A percentile compares a stretch with the other conserved stretches of the same genome.
phyloP scores from a whole-genome alignment of 53 echinoderm and acorn worm species.

The Henricia sp. region DNA sequence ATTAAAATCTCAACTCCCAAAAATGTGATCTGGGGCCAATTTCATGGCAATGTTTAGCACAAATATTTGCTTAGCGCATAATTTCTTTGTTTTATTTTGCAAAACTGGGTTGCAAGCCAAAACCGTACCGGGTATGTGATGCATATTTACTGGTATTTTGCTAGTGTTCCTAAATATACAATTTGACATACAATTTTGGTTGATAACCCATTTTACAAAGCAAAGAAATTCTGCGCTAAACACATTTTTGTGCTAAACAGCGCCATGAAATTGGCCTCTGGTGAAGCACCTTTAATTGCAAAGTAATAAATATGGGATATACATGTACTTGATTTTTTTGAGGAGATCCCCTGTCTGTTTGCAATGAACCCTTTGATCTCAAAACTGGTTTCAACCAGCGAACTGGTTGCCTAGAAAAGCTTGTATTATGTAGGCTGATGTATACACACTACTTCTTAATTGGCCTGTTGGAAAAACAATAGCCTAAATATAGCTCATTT shows the following conservation, averaged over 20 bases:
- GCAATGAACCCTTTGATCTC: constrained; percentile 37
- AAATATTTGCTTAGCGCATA: no score
- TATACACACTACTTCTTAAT: constrained; percentile 53
- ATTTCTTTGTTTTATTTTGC: no score
- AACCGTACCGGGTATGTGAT: no score
- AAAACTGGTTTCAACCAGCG: constrained; percentile 37
- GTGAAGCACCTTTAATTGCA: no score
- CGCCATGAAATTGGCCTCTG: no score
- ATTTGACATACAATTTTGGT: background rate
- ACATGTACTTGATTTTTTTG: background rate
- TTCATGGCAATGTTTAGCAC: no score
- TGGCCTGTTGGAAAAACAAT: constrained; percentile 61
- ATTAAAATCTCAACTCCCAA: no score
- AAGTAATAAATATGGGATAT: no score
- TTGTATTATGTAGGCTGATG: constrained; percentile 21
- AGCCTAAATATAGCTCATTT: constrained; percentile 58
- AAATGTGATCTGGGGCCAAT: no score
- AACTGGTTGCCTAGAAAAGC: constrained; percentile 2
- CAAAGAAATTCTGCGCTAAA: background rate
- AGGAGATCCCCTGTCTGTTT: constrained; percentile 32
- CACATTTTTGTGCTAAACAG: background rate
- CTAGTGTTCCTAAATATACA: background rate
- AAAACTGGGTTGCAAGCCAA: no score
- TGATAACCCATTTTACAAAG: background rate
- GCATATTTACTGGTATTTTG: no score